phyloP scores from a whole-genome alignment of 2,797 vertebrate genomes.

The Lepilemur septentrionalis region DNA sequence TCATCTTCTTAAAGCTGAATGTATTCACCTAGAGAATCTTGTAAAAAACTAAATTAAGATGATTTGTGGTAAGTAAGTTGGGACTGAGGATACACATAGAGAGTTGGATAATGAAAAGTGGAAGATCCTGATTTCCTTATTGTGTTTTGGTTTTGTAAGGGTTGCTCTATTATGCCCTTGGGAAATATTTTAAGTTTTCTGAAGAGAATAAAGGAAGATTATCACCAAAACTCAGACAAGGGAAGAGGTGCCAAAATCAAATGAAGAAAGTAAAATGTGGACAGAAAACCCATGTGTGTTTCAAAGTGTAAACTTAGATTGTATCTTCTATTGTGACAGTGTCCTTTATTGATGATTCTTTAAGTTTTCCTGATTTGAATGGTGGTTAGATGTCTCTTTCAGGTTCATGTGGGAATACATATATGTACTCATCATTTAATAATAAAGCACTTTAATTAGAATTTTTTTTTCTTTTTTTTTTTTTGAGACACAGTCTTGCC shows the following conservation, averaged over 20 bases:
- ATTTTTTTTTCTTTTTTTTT: background rate
- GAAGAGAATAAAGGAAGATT: background rate
- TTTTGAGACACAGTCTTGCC: too few species aligned
- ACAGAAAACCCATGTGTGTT: background rate
- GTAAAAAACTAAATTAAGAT: background rate
- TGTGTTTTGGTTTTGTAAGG: background rate
- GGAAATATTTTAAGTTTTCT: constrained; percentile 19
- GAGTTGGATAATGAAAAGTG: background rate
- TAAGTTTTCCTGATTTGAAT: background rate
- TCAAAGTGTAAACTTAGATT: background rate
- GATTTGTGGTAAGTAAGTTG: background rate
- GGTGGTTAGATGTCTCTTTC: background rate
- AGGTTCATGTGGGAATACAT: background rate
- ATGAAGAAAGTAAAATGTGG: background rate
- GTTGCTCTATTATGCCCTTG: background rate
- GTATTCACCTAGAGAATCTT: background rate
- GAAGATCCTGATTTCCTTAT: background rate
- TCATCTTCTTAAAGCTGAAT: background rate
- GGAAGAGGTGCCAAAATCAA: background rate
- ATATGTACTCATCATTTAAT: background rate
- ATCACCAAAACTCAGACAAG: background rate
- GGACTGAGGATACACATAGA: background rate
- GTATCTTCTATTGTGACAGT: background rate
- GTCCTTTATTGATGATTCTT: background rate
- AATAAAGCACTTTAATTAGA: background rate